Evolutionary conservation across 2,113 vertebrate species (phyloP).

Genomic region (Heliornis fulica): DNA sequence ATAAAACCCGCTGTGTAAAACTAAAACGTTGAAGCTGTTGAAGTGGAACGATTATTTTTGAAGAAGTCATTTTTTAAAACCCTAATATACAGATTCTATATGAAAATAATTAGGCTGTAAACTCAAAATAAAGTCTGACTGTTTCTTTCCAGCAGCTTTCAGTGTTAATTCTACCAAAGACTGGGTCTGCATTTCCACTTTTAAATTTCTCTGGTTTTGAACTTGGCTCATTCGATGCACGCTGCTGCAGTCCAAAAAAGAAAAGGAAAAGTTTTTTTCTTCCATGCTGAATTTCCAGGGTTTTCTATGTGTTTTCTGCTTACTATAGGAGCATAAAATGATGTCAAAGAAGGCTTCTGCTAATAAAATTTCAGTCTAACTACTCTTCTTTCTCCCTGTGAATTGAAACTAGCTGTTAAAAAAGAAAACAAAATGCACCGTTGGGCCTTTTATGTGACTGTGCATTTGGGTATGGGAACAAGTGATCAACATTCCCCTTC

Average conservation of each 20-base stretch:
- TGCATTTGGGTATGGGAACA: neutral
- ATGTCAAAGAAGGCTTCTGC: neutral
- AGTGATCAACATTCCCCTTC: neutral
- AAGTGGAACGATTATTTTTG: neutral
- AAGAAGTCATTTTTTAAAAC: neutral
- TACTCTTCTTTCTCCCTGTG: neutral
- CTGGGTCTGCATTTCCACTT: conserved; percentile 51
- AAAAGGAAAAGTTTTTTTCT: neutral
- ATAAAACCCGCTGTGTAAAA: neutral
- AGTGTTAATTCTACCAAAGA: conserved; percentile 1
- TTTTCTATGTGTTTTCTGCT: conserved; percentile 22
- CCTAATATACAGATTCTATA: neutral
- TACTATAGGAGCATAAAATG: neutral
- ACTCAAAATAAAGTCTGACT: conserved; percentile 53
- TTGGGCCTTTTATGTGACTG: neutral
- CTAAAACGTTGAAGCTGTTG: neutral
- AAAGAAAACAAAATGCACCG: fast-evolving
- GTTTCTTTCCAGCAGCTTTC: conserved; percentile 32
- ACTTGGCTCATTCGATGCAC: conserved; percentile 17
- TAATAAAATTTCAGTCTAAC: neutral
- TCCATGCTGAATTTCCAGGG: conserved; percentile 20
- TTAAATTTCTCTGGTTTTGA: conserved; percentile 3
- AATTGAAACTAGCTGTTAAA: neutral
- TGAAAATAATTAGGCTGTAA: conserved; percentile 28
- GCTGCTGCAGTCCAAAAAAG: neutral